A percentile compares a stretch with the other conserved stretches of the same genome.
Conservation (phyloP, 2,888 invertebrate species). For the Caenorhabditis drosophilae region DNA sequence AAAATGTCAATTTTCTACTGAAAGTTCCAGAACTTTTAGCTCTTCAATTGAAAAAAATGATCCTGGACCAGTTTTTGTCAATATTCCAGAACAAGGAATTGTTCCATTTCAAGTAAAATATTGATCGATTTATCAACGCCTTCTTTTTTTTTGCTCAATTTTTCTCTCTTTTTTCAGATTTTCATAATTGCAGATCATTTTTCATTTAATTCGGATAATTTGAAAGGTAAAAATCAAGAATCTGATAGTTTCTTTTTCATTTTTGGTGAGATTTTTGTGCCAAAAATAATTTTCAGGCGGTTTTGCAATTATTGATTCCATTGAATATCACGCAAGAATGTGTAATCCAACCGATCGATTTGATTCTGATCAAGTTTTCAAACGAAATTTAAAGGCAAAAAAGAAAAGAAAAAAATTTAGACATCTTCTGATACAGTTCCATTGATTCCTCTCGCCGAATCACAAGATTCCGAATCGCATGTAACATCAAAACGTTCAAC, state of each 20-base stretch:
- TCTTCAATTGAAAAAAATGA: slow-evolving; percentile 59
- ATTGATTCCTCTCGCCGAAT: slow-evolving; percentile 30
- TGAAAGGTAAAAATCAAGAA: slow-evolving; percentile 41
- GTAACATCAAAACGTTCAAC: slow-evolving; percentile 28
- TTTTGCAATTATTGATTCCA: slow-evolving; percentile 66
- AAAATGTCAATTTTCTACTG: background rate
- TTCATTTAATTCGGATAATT: slow-evolving; percentile 56
- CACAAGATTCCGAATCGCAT: slow-evolving; percentile 17
- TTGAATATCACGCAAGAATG: slow-evolving; percentile 65
- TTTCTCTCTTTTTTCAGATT: slow-evolving; percentile 57
- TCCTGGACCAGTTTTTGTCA: slow-evolving; percentile 67
- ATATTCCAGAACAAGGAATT: slow-evolving; percentile 60
- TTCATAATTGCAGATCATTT: slow-evolving; percentile 66
- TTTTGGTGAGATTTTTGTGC: background rate
- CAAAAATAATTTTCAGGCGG: slow-evolving; percentile 45
- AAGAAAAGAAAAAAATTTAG: too few species aligned
- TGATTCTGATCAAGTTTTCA: slow-evolving; percentile 10
- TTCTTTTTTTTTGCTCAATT: too few species aligned
- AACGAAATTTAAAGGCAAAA: too few species aligned
- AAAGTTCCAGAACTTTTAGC: slow-evolving; percentile 34
- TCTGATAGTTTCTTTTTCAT: background rate
- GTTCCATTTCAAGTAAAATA: slow-evolving; percentile 62
- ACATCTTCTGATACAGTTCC: slow-evolving; percentile 10
- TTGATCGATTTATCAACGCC: background rate
- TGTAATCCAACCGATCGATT: slow-evolving; percentile 37